These are phyloP conservation scores for Ptiloglossa arizonensis DNA, from an alignment of 1,140 invertebrate species.

Conservation along the genomic window DNA sequence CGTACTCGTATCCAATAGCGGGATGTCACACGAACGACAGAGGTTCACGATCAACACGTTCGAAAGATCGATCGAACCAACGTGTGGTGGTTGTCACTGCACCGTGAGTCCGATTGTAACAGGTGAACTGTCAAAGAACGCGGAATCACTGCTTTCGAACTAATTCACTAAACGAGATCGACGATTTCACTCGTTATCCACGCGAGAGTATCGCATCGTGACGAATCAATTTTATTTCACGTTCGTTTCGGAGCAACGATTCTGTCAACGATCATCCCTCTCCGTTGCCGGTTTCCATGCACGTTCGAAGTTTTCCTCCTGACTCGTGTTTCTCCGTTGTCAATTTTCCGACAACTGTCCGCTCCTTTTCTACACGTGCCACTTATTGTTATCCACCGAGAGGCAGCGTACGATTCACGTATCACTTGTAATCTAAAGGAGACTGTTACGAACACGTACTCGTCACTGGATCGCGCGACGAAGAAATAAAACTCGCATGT, in stretches of 20 bases:
- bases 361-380: neutral
- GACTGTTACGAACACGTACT: conserved; percentile 31
- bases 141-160: neutral
- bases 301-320: neutral
- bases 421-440: neutral
- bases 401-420: conserved; percentile 20
- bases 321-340: neutral
- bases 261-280: conserved; percentile 4
- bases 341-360: neutral
- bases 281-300: conserved; percentile 2
- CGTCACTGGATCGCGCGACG: conserved; percentile 17
- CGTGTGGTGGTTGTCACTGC: neutral
- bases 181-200: neutral
- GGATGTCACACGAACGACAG: neutral
- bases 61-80: conserved; percentile 12
- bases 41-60: conserved; percentile 18
- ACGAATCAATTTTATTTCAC: neutral
- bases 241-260: neutral
- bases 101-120: conserved; percentile 26
- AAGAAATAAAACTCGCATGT: conserved; percentile 30
- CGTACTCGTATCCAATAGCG: neutral
- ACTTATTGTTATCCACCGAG: neutral
- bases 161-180: neutral
- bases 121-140: conserved; percentile 40
- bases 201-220: neutral